Evolutionary conservation across 2,888 invertebrate species (phyloP).

Genomic region (Amphipyra berbera): DNA sequence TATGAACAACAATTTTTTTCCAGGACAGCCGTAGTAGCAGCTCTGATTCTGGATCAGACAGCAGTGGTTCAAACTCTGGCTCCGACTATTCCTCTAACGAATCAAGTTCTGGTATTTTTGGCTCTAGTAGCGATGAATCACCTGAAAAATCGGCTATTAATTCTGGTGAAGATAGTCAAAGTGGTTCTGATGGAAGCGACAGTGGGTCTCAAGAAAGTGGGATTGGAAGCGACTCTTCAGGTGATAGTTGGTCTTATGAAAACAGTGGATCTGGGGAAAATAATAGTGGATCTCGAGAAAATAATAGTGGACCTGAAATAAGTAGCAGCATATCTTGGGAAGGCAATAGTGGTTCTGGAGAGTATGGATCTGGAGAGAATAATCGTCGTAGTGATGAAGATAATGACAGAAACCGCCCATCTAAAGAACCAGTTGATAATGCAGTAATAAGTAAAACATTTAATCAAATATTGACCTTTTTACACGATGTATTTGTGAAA

Average conservation of each 20-base stretch:
- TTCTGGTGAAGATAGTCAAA: not conserved
- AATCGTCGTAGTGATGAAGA: not conserved
- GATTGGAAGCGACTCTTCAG: not conserved
- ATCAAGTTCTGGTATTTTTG: conserved; percentile 11
- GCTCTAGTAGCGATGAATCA: conserved; percentile 13
- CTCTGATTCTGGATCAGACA: not conserved
- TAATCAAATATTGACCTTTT: conserved; percentile 27
- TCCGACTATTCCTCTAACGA: conserved; percentile 3
- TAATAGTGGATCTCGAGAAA: not conserved
- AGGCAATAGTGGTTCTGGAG: not conserved
- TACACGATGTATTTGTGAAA: conserved; percentile 43
- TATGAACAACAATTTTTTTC: not conserved
- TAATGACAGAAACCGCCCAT: not conserved
- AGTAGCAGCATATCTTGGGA: not conserved
- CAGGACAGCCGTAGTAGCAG: conserved; percentile 11
- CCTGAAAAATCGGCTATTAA: not conserved
- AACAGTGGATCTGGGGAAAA: conserved; percentile 2
- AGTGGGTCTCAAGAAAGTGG: conserved; percentile 5
- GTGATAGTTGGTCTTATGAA: not conserved
- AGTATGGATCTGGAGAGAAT: conserved; percentile 2
- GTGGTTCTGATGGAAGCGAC: not conserved
- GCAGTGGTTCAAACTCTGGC: conserved; percentile 4
- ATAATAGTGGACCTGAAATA: not conserved
- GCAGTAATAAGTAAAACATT: conserved; percentile 21
- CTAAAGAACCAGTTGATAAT: not conserved